Evolutionary conservation across 2,888 invertebrate genomes (phyloP), one percentile per base, ranked within the genome.

Genomic region (Drosophila emarginata): DNA sequence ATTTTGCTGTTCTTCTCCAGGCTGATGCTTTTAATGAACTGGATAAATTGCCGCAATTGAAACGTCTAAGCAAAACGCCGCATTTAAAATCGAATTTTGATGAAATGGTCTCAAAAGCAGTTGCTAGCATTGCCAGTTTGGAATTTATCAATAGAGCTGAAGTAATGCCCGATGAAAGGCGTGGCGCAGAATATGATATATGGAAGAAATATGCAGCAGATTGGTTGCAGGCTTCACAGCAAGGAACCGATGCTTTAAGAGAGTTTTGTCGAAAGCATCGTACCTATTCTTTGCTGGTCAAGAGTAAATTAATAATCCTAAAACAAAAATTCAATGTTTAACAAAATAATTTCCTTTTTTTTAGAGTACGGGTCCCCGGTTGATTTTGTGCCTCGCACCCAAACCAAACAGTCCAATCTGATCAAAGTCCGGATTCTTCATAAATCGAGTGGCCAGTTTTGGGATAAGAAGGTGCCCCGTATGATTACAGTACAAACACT

Each of bases 141-240:
- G 94, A 94, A 93, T 94, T 95, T 87, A 91, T 97, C 14, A 97
- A 96, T 92, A 95, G 96, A 37, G 94, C 95, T 1, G 91, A 93
- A 76, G 95, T 98, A 74, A 93, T 93, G 0, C 89, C 93, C 0
- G 94, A 95, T 64, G 95, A 96, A 67, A 94, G 97, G 61, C 94
- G 95, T 74, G 97, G 97, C 2, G 96, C 98, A 0, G 98, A 98
- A 88, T 96, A 97, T 71, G 98, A 98, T 92, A 97, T 98, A 87
- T 92, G 98, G 91, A 98, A 97, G 91, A 94, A 95, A 21, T 95
- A 95, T 91, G 96, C 96, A 0, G 91, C 93, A 0, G 94, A 95
- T 69, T 97, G 96, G 96, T 91, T 95, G 59, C 92, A 92, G 73
- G 93, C 93, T 0, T 93, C 93, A 77, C 92, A 90, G 12, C 93